Percentiles rank a stretch among this genome's conserved stretches.
phyloP scores from a whole-genome alignment of 1,140 invertebrate genomes.

The Forficula auricularia region DNA sequence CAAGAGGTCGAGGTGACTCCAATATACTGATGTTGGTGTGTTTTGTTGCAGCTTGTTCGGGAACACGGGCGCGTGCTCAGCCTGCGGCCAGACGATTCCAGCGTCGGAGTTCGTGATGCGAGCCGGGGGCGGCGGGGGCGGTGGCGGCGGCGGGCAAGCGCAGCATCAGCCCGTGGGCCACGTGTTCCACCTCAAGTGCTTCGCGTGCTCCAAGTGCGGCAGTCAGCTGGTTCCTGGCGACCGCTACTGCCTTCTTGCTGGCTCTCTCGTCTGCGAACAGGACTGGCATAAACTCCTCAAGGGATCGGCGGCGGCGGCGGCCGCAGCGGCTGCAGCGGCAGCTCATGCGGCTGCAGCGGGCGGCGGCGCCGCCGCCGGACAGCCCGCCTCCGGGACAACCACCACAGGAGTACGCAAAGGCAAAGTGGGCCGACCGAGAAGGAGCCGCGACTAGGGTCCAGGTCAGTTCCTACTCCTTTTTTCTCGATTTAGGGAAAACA shows the following conservation, averaged over 20 bases:
- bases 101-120: slow-evolving; percentile 81
- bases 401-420: slow-evolving; percentile 44
- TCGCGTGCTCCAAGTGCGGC: slow-evolving; percentile 80
- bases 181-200: slow-evolving; percentile 88
- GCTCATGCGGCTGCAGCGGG: slow-evolving; percentile 39
- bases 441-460: slow-evolving; percentile 46
- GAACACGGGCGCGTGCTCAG: slow-evolving; percentile 64
- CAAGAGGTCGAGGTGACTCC: no score
- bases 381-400: slow-evolving; percentile 35
- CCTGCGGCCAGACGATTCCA: slow-evolving; percentile 76
- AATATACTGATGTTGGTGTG: not conserved
- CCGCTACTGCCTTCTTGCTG: slow-evolving; percentile 72
- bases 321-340: slow-evolving; percentile 36
- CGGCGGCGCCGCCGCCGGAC: slow-evolving; percentile 45
- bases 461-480: slow-evolving; percentile 26
- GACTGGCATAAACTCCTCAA: slow-evolving; percentile 84
- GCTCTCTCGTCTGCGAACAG: slow-evolving; percentile 72
- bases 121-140: slow-evolving; percentile 31
- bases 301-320: slow-evolving; percentile 30
- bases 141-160: slow-evolving; percentile 20
- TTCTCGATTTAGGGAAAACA: no score
- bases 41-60: slow-evolving; percentile 65
- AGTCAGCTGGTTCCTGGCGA: slow-evolving; percentile 70
- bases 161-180: slow-evolving; percentile 26
- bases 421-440: slow-evolving; percentile 47